phyloP scores from a whole-genome alignment of 2,797 vertebrate species.

The Chaenodraco wilsoni region DNA sequence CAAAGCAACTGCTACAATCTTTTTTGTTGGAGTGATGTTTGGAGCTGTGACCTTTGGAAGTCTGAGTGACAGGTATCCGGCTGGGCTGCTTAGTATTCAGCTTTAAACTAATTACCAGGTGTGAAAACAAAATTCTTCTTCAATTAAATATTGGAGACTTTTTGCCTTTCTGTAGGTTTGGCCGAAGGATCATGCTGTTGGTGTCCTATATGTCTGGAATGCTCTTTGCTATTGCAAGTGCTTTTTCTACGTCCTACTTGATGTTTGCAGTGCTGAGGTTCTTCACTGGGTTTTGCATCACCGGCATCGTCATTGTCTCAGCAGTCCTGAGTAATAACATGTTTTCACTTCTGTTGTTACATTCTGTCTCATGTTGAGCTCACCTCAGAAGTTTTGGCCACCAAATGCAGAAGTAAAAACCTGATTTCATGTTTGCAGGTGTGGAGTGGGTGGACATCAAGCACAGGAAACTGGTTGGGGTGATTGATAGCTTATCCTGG shows the following conservation, averaged over 20 bases:
- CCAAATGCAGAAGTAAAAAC: background rate
- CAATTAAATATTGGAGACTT: background rate
- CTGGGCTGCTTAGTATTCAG: background rate
- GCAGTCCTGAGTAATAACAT: constrained; percentile 73
- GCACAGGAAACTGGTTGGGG: constrained; percentile 80
- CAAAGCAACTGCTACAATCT: constrained; percentile 80
- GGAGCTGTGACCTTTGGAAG: constrained; percentile 79
- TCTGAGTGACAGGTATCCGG: constrained; percentile 80
- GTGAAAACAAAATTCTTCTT: background rate
- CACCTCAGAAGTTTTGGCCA: background rate
- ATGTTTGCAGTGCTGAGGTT: constrained; percentile 82
- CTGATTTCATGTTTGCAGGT: constrained; percentile 63
- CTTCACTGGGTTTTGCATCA: constrained; percentile 81
- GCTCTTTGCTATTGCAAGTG: constrained; percentile 74
- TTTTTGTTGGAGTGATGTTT: constrained; percentile 84
- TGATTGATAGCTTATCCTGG: constrained; percentile 83
- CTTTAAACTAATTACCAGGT: background rate
- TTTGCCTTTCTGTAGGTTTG: constrained; percentile 65
- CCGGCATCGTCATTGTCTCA: constrained; percentile 80
- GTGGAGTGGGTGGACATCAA: constrained; percentile 86
- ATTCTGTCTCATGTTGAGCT: background rate
- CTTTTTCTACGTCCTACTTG: constrained; percentile 78
- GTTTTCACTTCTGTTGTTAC: background rate
- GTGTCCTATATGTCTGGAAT: constrained; percentile 71
- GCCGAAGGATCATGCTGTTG: constrained; percentile 79